Evolutionary conservation across 1,140 invertebrate genomes (phyloP).

Genomic region (Drosophila fuyamai): DNA sequence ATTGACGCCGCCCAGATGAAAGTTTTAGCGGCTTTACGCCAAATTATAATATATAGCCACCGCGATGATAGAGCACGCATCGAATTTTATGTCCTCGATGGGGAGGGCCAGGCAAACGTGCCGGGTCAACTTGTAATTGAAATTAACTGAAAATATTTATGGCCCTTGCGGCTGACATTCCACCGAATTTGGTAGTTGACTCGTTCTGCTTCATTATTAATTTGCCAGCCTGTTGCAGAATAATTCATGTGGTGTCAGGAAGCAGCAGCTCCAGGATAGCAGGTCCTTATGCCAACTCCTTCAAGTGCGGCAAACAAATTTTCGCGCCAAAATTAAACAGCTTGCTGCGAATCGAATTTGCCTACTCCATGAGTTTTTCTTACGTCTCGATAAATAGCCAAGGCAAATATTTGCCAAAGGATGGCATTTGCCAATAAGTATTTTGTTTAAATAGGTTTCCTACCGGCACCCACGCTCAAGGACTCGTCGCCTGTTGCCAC

Average conservation of each 20-base stretch:
- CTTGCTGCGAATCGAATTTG: conserved; percentile 43
- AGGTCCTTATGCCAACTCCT: conserved; percentile 1
- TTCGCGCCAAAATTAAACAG: conserved; percentile 66
- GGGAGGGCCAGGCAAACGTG: conserved; percentile 30
- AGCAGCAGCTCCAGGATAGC: background rate
- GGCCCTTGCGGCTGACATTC: conserved; percentile 52
- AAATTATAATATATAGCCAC: conserved; percentile 73
- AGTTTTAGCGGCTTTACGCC: conserved; percentile 75
- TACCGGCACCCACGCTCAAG: conserved; percentile 37
- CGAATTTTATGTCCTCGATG: conserved; percentile 68
- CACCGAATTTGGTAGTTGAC: conserved; percentile 25
- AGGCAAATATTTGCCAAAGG: conserved; percentile 75
- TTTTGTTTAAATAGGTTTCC: conserved; percentile 80
- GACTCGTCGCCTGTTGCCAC: conserved; percentile 16
- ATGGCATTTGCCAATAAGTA: conserved; percentile 78
- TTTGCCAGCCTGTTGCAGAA: conserved; percentile 38
- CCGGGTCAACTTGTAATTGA: conserved; percentile 65
- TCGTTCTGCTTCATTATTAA: conserved; percentile 46
- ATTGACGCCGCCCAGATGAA: conserved; percentile 73
- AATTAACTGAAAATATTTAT: conserved; percentile 80
- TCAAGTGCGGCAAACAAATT: conserved; percentile 51
- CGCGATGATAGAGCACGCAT: conserved; percentile 70
- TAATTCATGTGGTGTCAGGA: conserved; percentile 51
- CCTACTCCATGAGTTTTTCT: conserved; percentile 29
- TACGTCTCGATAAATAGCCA: conserved; percentile 51